Evolutionary conservation across 2,888 invertebrate species (phyloP), one percentile per base, ranked within the genome.

Genomic region (Epistrophella euchroma): DNA sequence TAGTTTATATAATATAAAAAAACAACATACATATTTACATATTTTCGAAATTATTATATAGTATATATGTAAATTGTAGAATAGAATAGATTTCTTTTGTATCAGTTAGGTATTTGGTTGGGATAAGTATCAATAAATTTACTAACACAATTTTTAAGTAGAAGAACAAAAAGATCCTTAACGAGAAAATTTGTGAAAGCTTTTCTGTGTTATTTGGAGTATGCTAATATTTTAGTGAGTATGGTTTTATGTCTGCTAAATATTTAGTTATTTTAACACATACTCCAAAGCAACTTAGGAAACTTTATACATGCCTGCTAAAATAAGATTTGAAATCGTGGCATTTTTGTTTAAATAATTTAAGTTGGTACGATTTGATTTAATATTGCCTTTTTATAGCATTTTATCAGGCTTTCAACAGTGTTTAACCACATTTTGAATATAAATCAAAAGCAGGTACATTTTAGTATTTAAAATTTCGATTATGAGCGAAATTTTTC

Each of bases 21-120:
- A 55, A n/a, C 32, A 32, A 32, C 32, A 17, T 32, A 32, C 32
- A 17, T 32, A 28, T 28, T 52, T 52, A 25, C 7, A 28, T 15
- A 28, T n/a, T n/a, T n/a, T n/a, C 25, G 6, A 52, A 22, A 52
- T 25, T 50, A 40, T 4, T 50, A 28, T 50, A 28, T 32, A 55
- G 55, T 28, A 10, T 28, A 17, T n/a, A 55, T n/a, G n/a, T n/a
- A n/a, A n/a, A 55, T n/a, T 55, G 56, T 56, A 56, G 56, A 56
- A 2, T 7, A n/a, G n/a, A 35, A 56, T 56, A 56, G 22, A 28
- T 28, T 32, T 10, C 9, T 17, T 56, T 5, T 55, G 32, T 55
- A 56, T 32, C 1, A 5, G 17, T 32, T 17, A 56, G 55, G 56
- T 2, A 35, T 56, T 56, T 32, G 17, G 17, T 11, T 56, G 35